Base-by-base conservation (phyloP, 2,888 invertebrate genomes). In the Limnephilus marmoratus region DNA sequence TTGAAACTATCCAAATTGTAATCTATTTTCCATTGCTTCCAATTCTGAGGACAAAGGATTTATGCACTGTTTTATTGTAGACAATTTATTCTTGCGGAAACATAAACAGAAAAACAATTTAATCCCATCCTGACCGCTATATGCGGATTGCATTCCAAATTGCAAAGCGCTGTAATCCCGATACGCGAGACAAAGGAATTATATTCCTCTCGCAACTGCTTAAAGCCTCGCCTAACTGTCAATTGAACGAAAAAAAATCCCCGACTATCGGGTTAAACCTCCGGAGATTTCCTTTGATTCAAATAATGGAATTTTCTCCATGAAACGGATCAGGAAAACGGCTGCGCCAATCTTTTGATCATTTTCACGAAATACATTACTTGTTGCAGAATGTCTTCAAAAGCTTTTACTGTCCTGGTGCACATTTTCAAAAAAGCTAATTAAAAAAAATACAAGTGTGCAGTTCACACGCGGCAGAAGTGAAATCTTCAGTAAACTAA, bases 281-380 rank as follows among this genome's bases (percentile, higher is more conserved):
- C 91, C 29, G 49, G 87, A 81, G 91, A 88, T 82, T 91, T 91
- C n/a, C 83, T 82, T n/a, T 81, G 91, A 91, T 83, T 91, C 87
- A 91, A 91, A 91, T 88, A 91, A 91, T 91, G 82, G 82, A 81
- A 91, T 81, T 87, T 91, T 45, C 45, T 91, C 41, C 81, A 87
- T 31, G 86, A 81, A 91, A 87, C 31, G 88, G 82, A 82, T 88
- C 81, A 88, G 53, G 81, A 81, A 45, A 81, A 91, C 91, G 87
- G 81, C 82, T 81, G 37, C 91, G 68, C 24, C 68, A 68, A 24
- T 68, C 24, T 24, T 24, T 68, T 82, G 82, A 82, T 83, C 83
- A 83, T n/a, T n/a, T 53, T 49, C 15, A 68, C 18, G 87, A 53
- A 87, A 87, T 68, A 31, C 53, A 68, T 24, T 68, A 53, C 18